Evolutionary conservation across 92 coral and sea anemone species (phyloP), one percentile per base, ranked within the genome.

Genomic region (Phenganax stokvisi): DNA sequence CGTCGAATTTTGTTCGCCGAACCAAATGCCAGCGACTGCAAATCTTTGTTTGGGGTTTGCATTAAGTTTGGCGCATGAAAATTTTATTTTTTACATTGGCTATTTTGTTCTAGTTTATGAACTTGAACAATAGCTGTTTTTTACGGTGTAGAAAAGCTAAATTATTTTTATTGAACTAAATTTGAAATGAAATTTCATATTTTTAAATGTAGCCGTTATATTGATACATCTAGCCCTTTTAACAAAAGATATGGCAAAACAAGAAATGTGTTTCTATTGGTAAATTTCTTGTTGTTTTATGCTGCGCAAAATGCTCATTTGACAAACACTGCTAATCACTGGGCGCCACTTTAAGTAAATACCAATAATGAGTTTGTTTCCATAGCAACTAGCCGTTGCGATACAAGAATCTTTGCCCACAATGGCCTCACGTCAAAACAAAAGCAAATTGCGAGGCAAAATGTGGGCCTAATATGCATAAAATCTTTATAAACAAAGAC

Each of bases 331-430:
- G 47, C 5, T 1, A 37, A 37, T 53, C 7, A 1, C 73, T 10
- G 1, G 0, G 16, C 11, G 73, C 54, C 73, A 68, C 73, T 53
- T 68, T 68, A 68, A 68, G 7, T 13, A 64, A 64, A 64, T 30
- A 66, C 16, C 73, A 68, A 30, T 68, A 37, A 68, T 68, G 73
- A 51, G 73, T 11, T 30, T 3, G 81, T 79, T 63, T 7, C 83
- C 74, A 79, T 79, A 16, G 83, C 56, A 12, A 79, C 37, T 60
- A 65, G 65, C 44, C 82, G 53, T 62, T 76, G 47, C 54, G 51
- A 29, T 64, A 31, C 58, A 25, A 59, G 57, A 62, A 29, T 77
- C 81, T 54, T 62, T 79, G 83, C 83, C 83, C 8, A 79, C 83
- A 57, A 79, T 65, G 73, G 52, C 29, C 57, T 11, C 69, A 76